Evolutionary conservation across 1,140 invertebrate species (phyloP).

Genomic region (Trichogramma pretiosum): DNA sequence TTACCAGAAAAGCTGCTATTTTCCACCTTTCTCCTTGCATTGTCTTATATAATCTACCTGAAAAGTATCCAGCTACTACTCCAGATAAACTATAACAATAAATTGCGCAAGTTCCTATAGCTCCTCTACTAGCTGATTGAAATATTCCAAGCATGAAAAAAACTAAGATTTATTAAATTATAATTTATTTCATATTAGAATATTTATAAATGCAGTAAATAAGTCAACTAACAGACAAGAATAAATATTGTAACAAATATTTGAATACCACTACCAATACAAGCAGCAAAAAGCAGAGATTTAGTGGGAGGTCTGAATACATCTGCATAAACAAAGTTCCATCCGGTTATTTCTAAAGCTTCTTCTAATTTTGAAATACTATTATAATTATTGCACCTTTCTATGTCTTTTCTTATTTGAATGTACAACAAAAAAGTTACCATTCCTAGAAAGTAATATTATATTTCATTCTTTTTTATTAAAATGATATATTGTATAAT

Average conservation of each 20-base stretch:
- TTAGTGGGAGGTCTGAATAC: constrained; percentile 85
- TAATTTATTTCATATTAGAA: constrained; percentile 7
- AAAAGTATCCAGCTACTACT: constrained; percentile 90
- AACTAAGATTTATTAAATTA: constrained; percentile 60
- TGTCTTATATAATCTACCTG: constrained; percentile 90
- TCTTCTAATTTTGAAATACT: constrained; percentile 64
- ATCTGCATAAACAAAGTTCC: constrained; percentile 97
- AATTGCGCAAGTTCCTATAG: constrained; percentile 90
- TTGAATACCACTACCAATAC: constrained; percentile 93
- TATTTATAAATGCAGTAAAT: constrained; percentile 2
- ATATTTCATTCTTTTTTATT: not conserved
- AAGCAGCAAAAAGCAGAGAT: constrained; percentile 80
- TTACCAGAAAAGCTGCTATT: constrained; percentile 77
- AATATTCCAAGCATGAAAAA: constrained; percentile 99
- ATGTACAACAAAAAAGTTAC: constrained; percentile 97
- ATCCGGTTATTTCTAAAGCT: constrained; percentile 91
- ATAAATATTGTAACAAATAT: constrained; percentile 91
- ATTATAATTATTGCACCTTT: constrained; percentile 73
- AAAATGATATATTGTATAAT: not conserved
- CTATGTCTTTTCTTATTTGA: constrained; percentile 88
- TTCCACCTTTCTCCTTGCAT: constrained; percentile 90
- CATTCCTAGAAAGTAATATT: constrained; percentile 60
- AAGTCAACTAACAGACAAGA: constrained; percentile 72
- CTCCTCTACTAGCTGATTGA: constrained; percentile 89
- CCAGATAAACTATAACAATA: constrained; percentile 96